Evolutionary conservation across 2,797 vertebrate genomes (phyloP).

Genomic region (Chromobotia macracanthus): DNA sequence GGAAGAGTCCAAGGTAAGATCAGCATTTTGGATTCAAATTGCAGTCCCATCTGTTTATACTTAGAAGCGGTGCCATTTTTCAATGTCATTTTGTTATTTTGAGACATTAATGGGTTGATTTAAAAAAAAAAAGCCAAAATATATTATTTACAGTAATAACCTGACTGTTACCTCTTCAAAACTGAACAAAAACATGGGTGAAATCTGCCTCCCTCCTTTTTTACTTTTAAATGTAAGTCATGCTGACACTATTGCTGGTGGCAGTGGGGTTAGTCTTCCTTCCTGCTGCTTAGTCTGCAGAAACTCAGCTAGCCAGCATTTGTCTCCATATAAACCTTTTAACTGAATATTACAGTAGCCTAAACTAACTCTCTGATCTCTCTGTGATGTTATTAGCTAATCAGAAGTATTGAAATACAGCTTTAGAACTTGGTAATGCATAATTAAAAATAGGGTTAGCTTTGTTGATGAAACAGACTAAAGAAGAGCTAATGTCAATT

Average conservation of each 20-base stretch:
- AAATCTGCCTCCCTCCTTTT: conserved; percentile 64
- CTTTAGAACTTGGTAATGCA: background rate
- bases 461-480: background rate
- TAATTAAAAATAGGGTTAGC: background rate
- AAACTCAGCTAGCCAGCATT: background rate
- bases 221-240: conserved; percentile 72
- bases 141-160: no score
- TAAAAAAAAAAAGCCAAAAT: no score
- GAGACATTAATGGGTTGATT: no score
- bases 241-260: conserved; percentile 71
- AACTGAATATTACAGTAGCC: background rate
- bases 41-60: no score
- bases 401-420: background rate
- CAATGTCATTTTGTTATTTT: no score
- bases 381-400: background rate
- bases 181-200: conserved; percentile 25
- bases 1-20: no score
- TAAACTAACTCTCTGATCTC: background rate
- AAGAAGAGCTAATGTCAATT: no score
- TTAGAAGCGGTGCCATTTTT: no score
- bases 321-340: background rate
- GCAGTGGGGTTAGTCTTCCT: conserved; percentile 65
- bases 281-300: conserved; percentile 32
- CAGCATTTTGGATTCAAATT: no score
- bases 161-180: background rate